A percentile compares a stretch with the other conserved stretches of the same genome.
Evolutionary conservation across 1,140 invertebrate genomes (phyloP).

Genomic region (Potamilus streckersoni): DNA sequence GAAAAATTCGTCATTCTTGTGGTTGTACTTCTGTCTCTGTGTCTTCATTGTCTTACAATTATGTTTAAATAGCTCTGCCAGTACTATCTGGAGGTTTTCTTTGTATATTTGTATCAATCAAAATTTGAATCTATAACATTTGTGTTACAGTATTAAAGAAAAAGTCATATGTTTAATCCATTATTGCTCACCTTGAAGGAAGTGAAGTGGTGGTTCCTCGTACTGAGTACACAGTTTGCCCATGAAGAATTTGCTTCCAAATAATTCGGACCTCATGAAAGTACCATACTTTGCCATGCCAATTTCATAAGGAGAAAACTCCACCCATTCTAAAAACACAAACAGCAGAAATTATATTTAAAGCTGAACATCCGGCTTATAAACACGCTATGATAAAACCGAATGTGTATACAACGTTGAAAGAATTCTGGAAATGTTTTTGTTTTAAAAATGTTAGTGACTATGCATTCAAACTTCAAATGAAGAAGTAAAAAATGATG

Average conservation of each 20-base stretch:
- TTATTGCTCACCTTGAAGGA: constrained; percentile 52
- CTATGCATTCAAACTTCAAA: neutral
- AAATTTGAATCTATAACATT: no score
- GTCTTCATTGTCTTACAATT: neutral
- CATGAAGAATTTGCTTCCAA: constrained; percentile 70
- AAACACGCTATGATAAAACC: neutral
- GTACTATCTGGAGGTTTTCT: neutral
- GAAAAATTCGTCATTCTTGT: neutral
- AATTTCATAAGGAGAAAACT: constrained; percentile 71
- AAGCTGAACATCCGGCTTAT: neutral
- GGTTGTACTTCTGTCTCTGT: neutral
- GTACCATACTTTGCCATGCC: constrained; percentile 71
- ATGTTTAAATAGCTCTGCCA: neutral
- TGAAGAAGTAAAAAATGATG: neutral
- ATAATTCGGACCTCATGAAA: constrained; percentile 68
- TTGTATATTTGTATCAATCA: no score
- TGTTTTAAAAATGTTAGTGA: neutral
- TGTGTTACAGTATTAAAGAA: no score
- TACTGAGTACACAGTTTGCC: constrained; percentile 67
- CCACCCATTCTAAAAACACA: constrained; percentile 68
- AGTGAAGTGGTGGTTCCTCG: constrained; percentile 66
- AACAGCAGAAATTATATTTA: constrained; percentile 7
- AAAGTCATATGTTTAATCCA: neutral
- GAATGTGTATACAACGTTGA: neutral
- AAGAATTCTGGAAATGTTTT: neutral